Conservation (phyloP, 2,113 vertebrate species). For the Gopherus flavomarginatus region DNA sequence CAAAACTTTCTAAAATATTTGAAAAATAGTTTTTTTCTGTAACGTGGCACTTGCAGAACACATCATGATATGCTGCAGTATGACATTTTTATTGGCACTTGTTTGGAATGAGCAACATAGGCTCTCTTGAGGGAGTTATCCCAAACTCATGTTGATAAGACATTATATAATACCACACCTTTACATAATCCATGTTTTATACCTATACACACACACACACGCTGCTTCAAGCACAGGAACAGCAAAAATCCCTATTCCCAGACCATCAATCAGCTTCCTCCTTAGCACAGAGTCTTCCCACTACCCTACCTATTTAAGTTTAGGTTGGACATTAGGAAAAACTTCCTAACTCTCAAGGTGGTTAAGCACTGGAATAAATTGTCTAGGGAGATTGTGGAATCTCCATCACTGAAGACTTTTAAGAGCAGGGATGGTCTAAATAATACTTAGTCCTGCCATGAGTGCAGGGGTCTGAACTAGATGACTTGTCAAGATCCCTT, state of each 20-base stretch:
- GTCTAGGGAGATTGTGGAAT: too few relatives aligned
- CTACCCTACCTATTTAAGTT: neutral
- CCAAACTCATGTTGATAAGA: neutral
- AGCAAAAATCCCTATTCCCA: neutral
- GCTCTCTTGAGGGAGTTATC: too few relatives aligned
- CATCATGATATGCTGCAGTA: rapidly evolving
- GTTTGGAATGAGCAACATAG: neutral
- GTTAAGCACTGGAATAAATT: too few relatives aligned
- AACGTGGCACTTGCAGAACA: rapidly evolving
- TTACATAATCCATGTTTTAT: neutral
- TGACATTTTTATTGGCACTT: rapidly evolving
- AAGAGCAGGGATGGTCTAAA: too few relatives aligned
- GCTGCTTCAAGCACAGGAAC: too few relatives aligned
- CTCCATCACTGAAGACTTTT: too few relatives aligned
- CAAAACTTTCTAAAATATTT: neutral
- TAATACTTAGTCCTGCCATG: too few relatives aligned
- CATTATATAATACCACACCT: neutral
- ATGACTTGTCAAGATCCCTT: too few relatives aligned
- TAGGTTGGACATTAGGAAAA: too few relatives aligned
- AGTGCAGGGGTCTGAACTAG: too few relatives aligned
- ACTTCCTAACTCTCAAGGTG: too few relatives aligned
- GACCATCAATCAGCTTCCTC: neutral
- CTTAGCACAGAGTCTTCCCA: neutral
- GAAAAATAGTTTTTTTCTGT: neutral
- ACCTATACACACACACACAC: too few relatives aligned